A percentile compares a stretch with the other conserved stretches of the same genome.
These are phyloP conservation scores for Eupithecia tripunctaria DNA, from an alignment of 2,888 invertebrate species.

Conservation along the genomic window DNA sequence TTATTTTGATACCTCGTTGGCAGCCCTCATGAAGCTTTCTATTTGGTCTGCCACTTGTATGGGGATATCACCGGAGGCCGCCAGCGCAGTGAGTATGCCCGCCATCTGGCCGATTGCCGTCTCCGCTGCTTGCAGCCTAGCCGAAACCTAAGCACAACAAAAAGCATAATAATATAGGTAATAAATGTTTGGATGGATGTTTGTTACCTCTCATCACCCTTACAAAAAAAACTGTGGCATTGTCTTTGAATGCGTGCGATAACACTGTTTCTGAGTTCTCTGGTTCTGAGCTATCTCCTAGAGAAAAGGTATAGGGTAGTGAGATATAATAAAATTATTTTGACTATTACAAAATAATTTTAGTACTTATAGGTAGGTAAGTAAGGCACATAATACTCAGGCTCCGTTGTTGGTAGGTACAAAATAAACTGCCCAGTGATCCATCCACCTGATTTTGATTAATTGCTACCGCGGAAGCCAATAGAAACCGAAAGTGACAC, in stretches of 20 bases:
- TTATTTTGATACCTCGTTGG: constrained; percentile 16
- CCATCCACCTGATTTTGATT: neutral
- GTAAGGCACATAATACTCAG: neutral
- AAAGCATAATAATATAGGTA: neutral
- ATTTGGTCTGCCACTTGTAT: constrained; percentile 50
- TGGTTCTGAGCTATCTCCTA: neutral
- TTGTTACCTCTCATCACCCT: too few species aligned
- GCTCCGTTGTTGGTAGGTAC: too few species aligned
- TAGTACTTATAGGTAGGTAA: too few species aligned
- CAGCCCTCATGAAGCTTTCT: neutral
- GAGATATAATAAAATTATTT: too few species aligned
- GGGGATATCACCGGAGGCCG: constrained; percentile 57
- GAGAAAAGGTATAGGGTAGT: neutral
- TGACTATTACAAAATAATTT: too few species aligned
- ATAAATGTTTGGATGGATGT: too few species aligned
- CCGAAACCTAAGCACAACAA: constrained; percentile 51
- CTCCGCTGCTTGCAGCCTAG: constrained; percentile 63
- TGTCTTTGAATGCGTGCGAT: too few species aligned
- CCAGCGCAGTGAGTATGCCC: constrained; percentile 60
- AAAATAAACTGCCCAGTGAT: neutral
- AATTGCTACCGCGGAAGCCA: neutral
- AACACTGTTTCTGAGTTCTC: too few species aligned
- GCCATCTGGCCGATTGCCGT: constrained; percentile 60
- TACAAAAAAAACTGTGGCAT: too few species aligned
- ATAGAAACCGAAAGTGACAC: neutral